A percentile compares a stretch with the other conserved stretches of the same genome.
Evolutionary conservation across 2,888 invertebrate species (phyloP).

Genomic region (Limnephilus lunatus): DNA sequence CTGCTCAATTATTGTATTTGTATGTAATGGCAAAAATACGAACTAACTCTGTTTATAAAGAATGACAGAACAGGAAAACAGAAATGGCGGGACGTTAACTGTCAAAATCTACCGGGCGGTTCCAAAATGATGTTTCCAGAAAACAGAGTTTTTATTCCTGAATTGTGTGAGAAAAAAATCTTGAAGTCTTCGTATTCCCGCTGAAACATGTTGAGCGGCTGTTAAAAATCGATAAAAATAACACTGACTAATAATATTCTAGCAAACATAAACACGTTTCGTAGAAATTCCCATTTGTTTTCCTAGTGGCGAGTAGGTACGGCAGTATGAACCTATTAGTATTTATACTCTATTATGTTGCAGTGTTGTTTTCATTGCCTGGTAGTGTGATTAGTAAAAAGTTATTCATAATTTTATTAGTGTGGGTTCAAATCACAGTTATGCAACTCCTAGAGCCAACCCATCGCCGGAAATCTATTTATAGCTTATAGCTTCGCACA

Average conservation of each 20-base stretch:
- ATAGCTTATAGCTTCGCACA: background rate
- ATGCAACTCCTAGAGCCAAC: too few species aligned
- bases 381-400: background rate
- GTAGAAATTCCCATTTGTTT: background rate
- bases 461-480: background rate
- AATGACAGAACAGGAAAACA: background rate
- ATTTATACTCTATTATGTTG: background rate
- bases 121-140: background rate
- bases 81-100: background rate
- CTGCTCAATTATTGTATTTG: background rate
- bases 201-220: background rate
- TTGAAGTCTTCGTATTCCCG: background rate
- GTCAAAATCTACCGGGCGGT: conserved; percentile 34
- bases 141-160: background rate
- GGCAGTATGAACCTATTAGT: too few species aligned
- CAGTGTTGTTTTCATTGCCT: background rate
- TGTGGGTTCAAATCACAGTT: background rate
- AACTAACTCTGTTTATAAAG: background rate
- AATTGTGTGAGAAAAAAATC: background rate
- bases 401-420: background rate
- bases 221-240: background rate
- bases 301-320: background rate
- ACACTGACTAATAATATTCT: background rate
- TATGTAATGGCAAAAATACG: background rate
- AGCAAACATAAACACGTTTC: background rate